These are phyloP conservation scores for Halcyon chelicuti DNA, from an alignment of 2,797 vertebrate species.

Conservation along the genomic window DNA sequence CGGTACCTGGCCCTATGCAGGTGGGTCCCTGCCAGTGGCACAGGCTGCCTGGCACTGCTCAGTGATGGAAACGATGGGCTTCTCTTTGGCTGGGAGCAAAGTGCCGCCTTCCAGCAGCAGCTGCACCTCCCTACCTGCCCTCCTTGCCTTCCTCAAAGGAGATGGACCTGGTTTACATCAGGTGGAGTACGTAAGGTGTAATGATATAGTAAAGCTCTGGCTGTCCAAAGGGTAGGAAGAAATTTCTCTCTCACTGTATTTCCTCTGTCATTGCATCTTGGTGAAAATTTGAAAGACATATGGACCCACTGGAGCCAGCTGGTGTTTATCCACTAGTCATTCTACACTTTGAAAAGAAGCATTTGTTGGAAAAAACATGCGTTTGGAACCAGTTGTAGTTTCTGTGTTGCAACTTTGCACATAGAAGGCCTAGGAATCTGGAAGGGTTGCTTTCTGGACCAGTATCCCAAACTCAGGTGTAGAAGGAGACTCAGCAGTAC, in stretches of 20 bases:
- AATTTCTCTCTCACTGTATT: background rate
- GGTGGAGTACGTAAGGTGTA: rapidly evolving
- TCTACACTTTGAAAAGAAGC: background rate
- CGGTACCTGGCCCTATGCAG: background rate
- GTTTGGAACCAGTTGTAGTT: background rate
- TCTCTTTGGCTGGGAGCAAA: background rate
- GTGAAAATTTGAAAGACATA: background rate
- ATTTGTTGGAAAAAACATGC: background rate
- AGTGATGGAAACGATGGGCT: rapidly evolving
- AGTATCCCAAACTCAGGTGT: background rate
- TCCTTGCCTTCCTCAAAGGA: background rate
- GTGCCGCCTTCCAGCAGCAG: background rate
- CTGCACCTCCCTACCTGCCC: rapidly evolving
- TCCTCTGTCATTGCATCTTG: background rate
- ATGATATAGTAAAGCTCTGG: rapidly evolving
- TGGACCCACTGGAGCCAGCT: background rate
- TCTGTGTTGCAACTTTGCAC: background rate
- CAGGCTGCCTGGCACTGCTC: background rate
- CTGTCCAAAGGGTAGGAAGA: background rate
- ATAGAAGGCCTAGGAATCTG: background rate
- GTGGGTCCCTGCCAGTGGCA: background rate
- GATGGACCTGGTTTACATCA: rapidly evolving
- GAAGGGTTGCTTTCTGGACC: background rate
- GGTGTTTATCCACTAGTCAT: background rate
- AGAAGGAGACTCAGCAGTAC: background rate